Base-by-base conservation (phyloP, 2,113 vertebrate genomes). In the Phocoena sinus region DNA sequence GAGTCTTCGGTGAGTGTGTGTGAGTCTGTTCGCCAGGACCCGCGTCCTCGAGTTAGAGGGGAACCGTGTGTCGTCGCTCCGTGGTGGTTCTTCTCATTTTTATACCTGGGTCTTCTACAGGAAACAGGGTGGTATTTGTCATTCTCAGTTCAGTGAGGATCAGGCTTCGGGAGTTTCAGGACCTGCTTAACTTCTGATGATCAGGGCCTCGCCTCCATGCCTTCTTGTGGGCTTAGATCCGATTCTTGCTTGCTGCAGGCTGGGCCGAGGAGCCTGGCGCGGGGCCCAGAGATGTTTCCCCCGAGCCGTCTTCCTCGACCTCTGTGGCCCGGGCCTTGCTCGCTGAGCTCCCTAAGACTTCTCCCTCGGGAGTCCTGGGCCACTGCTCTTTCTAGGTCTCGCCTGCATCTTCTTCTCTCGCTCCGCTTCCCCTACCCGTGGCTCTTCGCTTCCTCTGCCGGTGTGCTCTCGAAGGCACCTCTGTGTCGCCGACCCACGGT, bases 1-100 rank as follows among this genome's bases (percentile, higher is more conserved):
- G 99, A 98, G 99, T 99, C 73, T 99, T 99, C 4, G 99, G 99
- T 99, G 98, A 99, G 96, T 97, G 26, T 92, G 76, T 36, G 5
- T 76, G n/a, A 58, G 65, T 71, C 36, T 50, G 41, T 62, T 20
- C 0, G 17, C 44, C 44, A 81, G 3, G 83, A 89, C 93, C 93
- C 26, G 63, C 11, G 0, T 85, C 26, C 31, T 50, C 38, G 2
- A 36, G 31, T 20, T 25, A 0, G 14, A 8, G 1, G 13, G 41
- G 60, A 60, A 31, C 11, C 5, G 0, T 36, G 38, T 31, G 0
- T 18, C 23, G 15, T 53, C 25, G 20, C 38, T n/a, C 38, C 1
- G 0, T 11, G 21, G 13, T 21, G 18, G 18, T 11, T 3, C 26
- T 11, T n/a, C 73, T 81, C 12, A 7, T 26, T 68, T 62, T 23